Evolutionary conservation across 2,888 invertebrate species (phyloP).

Genomic region (Agrochola lychnidis): DNA sequence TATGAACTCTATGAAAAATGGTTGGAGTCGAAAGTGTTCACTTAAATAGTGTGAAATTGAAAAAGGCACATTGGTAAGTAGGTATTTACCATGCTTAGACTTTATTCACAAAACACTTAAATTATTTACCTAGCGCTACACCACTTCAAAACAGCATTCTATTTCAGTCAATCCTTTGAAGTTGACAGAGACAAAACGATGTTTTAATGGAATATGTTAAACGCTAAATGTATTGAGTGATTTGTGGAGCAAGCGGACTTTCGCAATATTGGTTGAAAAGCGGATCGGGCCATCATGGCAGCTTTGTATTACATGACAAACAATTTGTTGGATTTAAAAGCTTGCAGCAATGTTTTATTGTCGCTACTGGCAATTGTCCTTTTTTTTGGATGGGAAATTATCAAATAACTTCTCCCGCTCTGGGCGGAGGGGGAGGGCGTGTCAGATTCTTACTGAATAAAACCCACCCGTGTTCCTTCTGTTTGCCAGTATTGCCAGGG

Average conservation of each 20-base stretch:
- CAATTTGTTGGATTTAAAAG: slow-evolving; percentile 14
- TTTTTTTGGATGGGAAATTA: no score
- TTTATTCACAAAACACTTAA: neutral
- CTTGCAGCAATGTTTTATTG: slow-evolving; percentile 5
- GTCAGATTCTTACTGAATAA: no score
- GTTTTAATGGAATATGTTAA: slow-evolving; percentile 5
- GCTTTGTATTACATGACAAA: slow-evolving; percentile 15
- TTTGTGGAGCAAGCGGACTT: neutral
- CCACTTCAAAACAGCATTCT: neutral
- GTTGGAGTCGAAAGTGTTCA: no score
- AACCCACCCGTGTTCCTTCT: no score
- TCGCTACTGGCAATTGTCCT: no score
- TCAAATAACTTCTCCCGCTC: no score
- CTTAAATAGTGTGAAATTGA: neutral
- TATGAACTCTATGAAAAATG: no score
- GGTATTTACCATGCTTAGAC: neutral
- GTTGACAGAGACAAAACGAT: slow-evolving; percentile 3
- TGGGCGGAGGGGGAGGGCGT: no score
- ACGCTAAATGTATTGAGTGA: neutral
- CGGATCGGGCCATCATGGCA: slow-evolving; percentile 5
- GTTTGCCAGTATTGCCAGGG: no score
- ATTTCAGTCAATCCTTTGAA: slow-evolving; percentile 1
- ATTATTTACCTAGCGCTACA: neutral
- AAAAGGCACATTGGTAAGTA: neutral
- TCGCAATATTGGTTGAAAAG: neutral